phyloP scores from a whole-genome alignment of 1,140 invertebrate genomes.

The Anadara kagoshimensis region DNA sequence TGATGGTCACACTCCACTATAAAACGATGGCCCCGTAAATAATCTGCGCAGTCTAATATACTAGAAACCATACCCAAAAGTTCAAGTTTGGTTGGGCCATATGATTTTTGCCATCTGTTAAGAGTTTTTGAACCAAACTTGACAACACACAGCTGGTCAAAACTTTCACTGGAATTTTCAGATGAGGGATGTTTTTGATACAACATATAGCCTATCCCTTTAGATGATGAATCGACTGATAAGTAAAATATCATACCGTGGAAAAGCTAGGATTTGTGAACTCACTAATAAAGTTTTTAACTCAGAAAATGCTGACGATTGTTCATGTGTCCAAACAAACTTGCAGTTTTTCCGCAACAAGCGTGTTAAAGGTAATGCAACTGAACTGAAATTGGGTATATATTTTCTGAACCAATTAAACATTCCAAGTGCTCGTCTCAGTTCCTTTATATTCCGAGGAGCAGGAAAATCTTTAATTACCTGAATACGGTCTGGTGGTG shows the following conservation, averaged over 20 bases:
- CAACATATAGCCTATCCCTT: conserved; percentile 30
- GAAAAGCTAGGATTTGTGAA: conserved; percentile 19
- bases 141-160: conserved; percentile 26
- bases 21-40: conserved; percentile 32
- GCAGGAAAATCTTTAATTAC: conserved; percentile 20
- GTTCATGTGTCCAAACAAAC: conserved; percentile 27
- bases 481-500: conserved; percentile 24
- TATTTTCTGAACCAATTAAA: conserved; percentile 49
- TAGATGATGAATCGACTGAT: conserved; percentile 35
- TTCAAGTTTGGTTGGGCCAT: conserved; percentile 45
- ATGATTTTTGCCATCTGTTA: conserved; percentile 41
- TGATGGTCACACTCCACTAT: conserved; percentile 43
- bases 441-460: conserved; percentile 29
- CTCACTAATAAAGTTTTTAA: conserved; percentile 15
- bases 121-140: conserved; percentile 42
- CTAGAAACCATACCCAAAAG: conserved; percentile 37
- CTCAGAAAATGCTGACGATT: conserved; percentile 14
- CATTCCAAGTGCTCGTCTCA: conserved; percentile 29
- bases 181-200: conserved; percentile 23
- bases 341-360: conserved; percentile 11
- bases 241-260: conserved; percentile 36
- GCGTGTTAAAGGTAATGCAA: conserved; percentile 7
- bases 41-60: conserved; percentile 41
- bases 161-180: too few species aligned
- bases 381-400: conserved; percentile 19